These are phyloP conservation scores for Bombus soroeensis DNA, from an alignment of 1,140 invertebrate genomes.

Conservation along the genomic window DNA sequence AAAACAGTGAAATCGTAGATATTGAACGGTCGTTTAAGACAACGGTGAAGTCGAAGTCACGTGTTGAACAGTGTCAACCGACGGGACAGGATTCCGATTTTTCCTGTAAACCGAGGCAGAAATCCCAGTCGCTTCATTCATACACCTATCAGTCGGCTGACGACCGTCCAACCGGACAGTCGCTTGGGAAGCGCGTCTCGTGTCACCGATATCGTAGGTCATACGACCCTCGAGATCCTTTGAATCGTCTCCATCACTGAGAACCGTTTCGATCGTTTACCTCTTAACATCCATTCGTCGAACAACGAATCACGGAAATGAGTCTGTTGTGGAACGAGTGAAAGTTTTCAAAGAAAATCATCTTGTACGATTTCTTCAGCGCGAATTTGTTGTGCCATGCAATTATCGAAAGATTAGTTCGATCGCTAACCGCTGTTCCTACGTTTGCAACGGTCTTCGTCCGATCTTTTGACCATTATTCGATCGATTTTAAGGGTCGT, in stretches of 20 bases:
- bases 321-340: background rate
- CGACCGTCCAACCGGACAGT: constrained; percentile 80
- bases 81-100: constrained; percentile 39
- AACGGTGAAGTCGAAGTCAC: constrained; percentile 5
- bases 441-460: background rate
- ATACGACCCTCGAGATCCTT: constrained; percentile 11
- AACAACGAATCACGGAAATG: background rate
- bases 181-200: constrained; percentile 64
- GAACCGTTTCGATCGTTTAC: background rate
- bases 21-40: background rate
- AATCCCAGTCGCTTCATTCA: constrained; percentile 78
- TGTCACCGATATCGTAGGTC: constrained; percentile 34
- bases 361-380: background rate
- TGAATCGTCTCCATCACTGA: too few relatives aligned
- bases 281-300: background rate
- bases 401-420: background rate
- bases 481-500: background rate
- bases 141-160: constrained; percentile 81
- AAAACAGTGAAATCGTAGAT: background rate
- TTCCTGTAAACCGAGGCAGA: constrained; percentile 76
- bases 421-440: too few relatives aligned
- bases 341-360: background rate
- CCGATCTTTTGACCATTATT: background rate
- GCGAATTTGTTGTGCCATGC: background rate
- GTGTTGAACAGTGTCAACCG: constrained; percentile 10